Evolutionary conservation across 2,797 vertebrate genomes (phyloP), one percentile per base, ranked within the genome.

Genomic region (Phoebastria nigripes): DNA sequence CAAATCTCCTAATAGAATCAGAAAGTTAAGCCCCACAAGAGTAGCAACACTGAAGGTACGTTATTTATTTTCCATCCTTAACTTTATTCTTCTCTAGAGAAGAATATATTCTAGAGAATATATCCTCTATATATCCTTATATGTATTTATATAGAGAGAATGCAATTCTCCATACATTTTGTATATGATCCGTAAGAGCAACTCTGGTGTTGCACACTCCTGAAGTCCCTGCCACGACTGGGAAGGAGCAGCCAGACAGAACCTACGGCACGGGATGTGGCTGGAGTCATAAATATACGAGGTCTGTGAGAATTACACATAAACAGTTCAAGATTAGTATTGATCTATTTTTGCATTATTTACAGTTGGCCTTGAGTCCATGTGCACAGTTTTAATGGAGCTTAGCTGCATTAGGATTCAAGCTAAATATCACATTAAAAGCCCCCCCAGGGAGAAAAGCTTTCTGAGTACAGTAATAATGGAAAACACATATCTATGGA

Each of bases 261-360:
- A 87, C 21, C 31, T 46, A 42, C 1, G 11, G 26, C n/a, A 62
- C 0, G 17, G 41, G 61, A 76, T 86, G 76, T 39, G 73, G n/a
- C 71, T 84, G 72, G 65, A 96, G 51, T 90, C 70, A 56, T 80
- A 93, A 90, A 85, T 92, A 47, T 49, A 82, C 84, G 70, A 73
- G 42, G 24, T 95, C 76, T 19, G 2, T 89, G 47, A 93, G 74
- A 95, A 89, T 81, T 91, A 83, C 78, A 86, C 29, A 82, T 72
- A 87, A 95, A 87, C 84, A 96, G 78, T 93, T 95, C 87, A 76
- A 96, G 87, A 97, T 96, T 91, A 90, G 47, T 92, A 97, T 94
- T 97, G 94, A 97, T 94, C 89, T 96, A 89, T 93, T 97, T 97
- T 94, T 97, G 74, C 72, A 95, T 97, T 97, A 97, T 93, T 97